Evolutionary conservation across 2,888 invertebrate species (phyloP).

Genomic region (Lottia scabra): DNA sequence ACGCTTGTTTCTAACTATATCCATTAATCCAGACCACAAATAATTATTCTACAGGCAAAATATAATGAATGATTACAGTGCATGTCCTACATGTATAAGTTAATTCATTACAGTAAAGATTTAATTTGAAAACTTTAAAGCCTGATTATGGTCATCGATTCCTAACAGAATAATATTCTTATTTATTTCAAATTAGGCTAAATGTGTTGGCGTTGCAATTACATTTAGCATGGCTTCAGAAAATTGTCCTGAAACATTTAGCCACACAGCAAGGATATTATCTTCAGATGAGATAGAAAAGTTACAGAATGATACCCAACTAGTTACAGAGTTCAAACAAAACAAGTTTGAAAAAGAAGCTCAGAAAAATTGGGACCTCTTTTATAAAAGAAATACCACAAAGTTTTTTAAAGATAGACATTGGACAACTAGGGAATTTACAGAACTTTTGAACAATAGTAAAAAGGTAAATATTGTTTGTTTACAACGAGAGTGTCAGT

Average conservation of each 20-base stretch:
- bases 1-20: no score
- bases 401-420: constrained; percentile 95
- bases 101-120: no score
- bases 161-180: no score
- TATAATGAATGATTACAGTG: no score
- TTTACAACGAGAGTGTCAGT: no score
- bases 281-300: constrained; percentile 74
- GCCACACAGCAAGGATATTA: constrained; percentile 29
- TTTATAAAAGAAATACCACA: constrained; percentile 94
- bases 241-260: neutral
- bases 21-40: no score
- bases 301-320: constrained; percentile 76
- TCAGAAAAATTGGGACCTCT: constrained; percentile 93
- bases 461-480: neutral
- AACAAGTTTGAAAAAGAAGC: constrained; percentile 84
- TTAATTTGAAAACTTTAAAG: no score
- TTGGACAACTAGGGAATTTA: constrained; percentile 96
- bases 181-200: no score
- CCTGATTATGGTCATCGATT: no score
- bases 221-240: neutral
- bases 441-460: constrained; percentile 74
- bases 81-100: no score
- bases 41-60: no score
- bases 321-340: constrained; percentile 82
- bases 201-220: no score